These are phyloP conservation scores for Tiphia femorata DNA, from an alignment of 2,888 invertebrate species.

Conservation along the genomic window DNA sequence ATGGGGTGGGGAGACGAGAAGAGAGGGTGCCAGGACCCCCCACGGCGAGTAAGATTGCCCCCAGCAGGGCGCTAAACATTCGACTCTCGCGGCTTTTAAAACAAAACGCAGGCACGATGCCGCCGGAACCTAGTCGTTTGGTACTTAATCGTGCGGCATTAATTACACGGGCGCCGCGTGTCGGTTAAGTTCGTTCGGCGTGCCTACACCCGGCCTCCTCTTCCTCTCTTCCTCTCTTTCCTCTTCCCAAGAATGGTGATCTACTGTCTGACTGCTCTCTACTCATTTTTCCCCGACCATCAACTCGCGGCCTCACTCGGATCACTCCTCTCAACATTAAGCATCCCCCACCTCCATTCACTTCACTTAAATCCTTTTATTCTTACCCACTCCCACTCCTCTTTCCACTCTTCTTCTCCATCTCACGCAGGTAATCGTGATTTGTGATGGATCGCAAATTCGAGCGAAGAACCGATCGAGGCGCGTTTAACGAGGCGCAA, in stretches of 20 bases:
- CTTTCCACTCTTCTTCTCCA: background rate
- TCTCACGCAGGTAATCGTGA: slow-evolving; percentile 20
- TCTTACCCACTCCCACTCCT: slow-evolving; percentile 5
- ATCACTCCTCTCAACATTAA: no score
- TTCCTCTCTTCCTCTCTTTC: slow-evolving; percentile 12
- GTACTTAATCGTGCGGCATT: slow-evolving; percentile 66
- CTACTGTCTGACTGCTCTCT: no score
- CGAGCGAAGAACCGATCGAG: background rate
- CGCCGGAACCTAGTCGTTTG: slow-evolving; percentile 60
- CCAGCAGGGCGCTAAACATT: slow-evolving; percentile 68
- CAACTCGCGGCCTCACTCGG: no score
- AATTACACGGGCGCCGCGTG: slow-evolving; percentile 63
- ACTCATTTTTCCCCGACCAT: no score
- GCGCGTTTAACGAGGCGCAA: slow-evolving; percentile 41
- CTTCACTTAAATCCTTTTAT: no score
- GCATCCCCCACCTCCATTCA: no score
- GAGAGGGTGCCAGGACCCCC: slow-evolving; percentile 58
- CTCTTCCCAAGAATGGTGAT: no score
- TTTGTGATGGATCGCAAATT: slow-evolving; percentile 28
- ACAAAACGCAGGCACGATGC: slow-evolving; percentile 63
- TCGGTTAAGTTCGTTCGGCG: slow-evolving; percentile 14
- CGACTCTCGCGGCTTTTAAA: slow-evolving; percentile 56
- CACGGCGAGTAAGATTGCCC: slow-evolving; percentile 64
- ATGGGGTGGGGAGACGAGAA: slow-evolving; percentile 24
- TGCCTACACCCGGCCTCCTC: background rate